These are phyloP conservation scores for Lagria hirta DNA, from an alignment of 2,888 invertebrate species.

Conservation along the genomic window DNA sequence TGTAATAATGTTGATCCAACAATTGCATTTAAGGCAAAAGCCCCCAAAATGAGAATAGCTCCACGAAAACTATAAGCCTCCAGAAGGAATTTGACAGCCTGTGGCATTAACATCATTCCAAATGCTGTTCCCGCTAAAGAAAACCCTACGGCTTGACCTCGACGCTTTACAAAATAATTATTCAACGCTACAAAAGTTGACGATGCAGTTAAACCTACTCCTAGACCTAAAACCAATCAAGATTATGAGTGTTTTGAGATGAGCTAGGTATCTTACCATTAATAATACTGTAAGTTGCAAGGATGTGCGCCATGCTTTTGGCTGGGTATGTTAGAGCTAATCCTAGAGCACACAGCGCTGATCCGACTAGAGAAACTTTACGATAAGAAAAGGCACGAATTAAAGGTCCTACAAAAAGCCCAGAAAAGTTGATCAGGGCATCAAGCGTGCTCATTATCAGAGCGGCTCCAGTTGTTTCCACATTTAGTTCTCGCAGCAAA, in stretches of 20 bases:
- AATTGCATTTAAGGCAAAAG: constrained; percentile 67
- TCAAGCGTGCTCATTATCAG: constrained; percentile 75
- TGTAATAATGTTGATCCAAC: constrained; percentile 69
- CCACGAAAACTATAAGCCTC: constrained; percentile 67
- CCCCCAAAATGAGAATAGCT: constrained; percentile 68
- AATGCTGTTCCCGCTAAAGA: constrained; percentile 80
- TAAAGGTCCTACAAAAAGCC: constrained; percentile 74
- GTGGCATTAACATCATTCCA: constrained; percentile 79
- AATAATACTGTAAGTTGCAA: constrained; percentile 72
- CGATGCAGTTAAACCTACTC: constrained; percentile 74
- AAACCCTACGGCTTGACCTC: constrained; percentile 77
- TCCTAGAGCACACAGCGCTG: constrained; percentile 66
- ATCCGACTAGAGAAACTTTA: constrained; percentile 69
- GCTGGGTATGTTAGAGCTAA: constrained; percentile 70
- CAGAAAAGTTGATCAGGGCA: constrained; percentile 77
- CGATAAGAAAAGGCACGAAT: constrained; percentile 74
- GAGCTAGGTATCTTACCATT: constrained; percentile 60
- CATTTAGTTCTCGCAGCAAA: constrained; percentile 66
- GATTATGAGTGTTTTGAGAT: constrained; percentile 8
- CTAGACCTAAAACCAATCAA: constrained; percentile 65
- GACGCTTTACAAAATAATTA: constrained; percentile 73
- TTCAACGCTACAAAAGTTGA: constrained; percentile 78
- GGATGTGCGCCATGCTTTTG: constrained; percentile 69
- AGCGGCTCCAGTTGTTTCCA: constrained; percentile 74
- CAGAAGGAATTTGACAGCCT: constrained; percentile 67